Conservation (phyloP, 2,797 vertebrate genomes). For the Gobionotothen gibberifrons region DNA sequence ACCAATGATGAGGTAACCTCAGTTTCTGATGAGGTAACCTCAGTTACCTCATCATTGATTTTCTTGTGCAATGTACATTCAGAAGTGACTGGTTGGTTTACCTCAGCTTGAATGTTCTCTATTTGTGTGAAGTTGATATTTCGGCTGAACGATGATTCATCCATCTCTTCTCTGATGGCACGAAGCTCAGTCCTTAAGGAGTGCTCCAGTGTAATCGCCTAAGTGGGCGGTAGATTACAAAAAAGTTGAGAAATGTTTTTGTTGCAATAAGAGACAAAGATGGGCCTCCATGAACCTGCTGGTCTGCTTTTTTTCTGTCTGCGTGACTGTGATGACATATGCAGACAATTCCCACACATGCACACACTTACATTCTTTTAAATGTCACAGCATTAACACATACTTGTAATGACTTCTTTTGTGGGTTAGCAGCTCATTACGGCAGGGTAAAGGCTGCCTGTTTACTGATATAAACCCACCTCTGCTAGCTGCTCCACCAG, state of each 20-base stretch:
- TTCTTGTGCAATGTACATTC: background rate
- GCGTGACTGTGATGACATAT: slow-evolving; percentile 11
- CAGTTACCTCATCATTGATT: background rate
- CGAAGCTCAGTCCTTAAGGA: slow-evolving; percentile 83
- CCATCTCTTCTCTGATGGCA: slow-evolving; percentile 83
- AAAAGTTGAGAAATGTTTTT: slow-evolving; percentile 21
- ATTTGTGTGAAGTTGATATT: slow-evolving; percentile 82
- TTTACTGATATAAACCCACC: slow-evolving; percentile 63
- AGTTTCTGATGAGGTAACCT: no score
- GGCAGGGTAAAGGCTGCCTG: background rate
- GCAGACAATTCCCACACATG: slow-evolving; percentile 13
- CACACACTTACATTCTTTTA: background rate
- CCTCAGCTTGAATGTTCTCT: slow-evolving; percentile 83
- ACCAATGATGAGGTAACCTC: no score
- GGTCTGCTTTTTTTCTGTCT: slow-evolving; percentile 61
- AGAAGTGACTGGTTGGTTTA: slow-evolving; percentile 40
- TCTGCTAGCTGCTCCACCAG: slow-evolving; percentile 87
- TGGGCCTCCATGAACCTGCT: slow-evolving; percentile 67
- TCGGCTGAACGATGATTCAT: slow-evolving; percentile 82
- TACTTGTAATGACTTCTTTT: background rate
- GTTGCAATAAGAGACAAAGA: slow-evolving; percentile 18
- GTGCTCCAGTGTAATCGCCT: slow-evolving; percentile 86
- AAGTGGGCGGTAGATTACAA: slow-evolving; percentile 16
- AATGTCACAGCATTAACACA: slow-evolving; percentile 12
- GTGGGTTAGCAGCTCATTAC: background rate